Conservation (phyloP, 2,113 vertebrate species). For the Ochotona curzoniae region DNA sequence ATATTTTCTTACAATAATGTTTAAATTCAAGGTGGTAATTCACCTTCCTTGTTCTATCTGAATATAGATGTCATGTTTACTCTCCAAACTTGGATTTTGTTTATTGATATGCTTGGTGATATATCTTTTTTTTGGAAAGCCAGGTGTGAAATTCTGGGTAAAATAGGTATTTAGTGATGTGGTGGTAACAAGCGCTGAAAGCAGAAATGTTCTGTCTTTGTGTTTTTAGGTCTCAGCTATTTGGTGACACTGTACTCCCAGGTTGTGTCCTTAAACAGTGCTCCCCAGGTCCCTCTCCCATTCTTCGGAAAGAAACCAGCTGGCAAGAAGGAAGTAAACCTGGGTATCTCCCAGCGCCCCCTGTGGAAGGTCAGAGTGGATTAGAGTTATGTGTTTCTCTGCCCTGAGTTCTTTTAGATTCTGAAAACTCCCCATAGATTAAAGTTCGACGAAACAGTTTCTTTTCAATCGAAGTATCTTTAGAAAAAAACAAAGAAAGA, state of each 20-base stretch:
- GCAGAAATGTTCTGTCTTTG: background rate
- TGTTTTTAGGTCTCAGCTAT: background rate
- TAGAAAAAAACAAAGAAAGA: background rate
- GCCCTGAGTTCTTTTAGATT: background rate
- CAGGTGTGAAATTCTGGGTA: background rate
- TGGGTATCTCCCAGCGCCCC: background rate
- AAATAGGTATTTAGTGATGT: background rate
- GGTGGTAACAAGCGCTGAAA: background rate
- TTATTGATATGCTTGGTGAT: background rate
- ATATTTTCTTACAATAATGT: background rate
- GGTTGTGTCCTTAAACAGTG: background rate
- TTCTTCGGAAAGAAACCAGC: background rate
- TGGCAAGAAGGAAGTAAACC: background rate
- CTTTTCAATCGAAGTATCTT: background rate
- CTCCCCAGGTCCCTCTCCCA: background rate
- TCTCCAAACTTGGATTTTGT: background rate
- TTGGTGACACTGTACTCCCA: background rate
- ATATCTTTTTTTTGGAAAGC: background rate
- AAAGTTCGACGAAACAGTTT: background rate
- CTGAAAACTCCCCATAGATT: background rate
- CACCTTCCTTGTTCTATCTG: background rate
- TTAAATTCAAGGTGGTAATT: background rate
- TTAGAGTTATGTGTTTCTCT: background rate
- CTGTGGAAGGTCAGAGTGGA: background rate
- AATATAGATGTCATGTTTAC: background rate